A percentile compares a stretch with the other conserved stretches of the same genome.
Evolutionary conservation across 2,113 vertebrate species (phyloP).

Genomic region (Dinomys branickii): DNA sequence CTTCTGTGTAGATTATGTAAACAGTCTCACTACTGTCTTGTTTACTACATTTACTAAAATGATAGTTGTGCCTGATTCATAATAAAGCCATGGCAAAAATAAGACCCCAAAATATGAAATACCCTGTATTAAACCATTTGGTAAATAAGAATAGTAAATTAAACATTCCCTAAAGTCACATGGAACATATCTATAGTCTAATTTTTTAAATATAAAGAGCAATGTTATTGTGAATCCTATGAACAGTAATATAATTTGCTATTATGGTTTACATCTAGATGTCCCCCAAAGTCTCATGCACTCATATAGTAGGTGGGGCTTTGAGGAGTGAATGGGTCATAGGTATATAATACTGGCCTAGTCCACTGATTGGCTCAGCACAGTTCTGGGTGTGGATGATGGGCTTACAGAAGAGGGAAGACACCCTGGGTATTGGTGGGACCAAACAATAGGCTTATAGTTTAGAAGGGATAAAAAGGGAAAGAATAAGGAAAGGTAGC

Average conservation of each 20-base stretch:
- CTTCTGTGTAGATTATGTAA: not conserved
- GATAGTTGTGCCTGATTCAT: not conserved
- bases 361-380: not conserved
- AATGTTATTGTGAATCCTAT: slow-evolving; percentile 44
- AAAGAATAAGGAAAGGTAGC: not conserved
- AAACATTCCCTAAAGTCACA: slow-evolving; percentile 19
- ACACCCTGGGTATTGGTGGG: not conserved
- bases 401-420: not conserved
- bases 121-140: not conserved
- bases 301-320: not conserved
- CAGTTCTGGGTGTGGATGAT: not conserved
- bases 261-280: not conserved
- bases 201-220: slow-evolving; percentile 36
- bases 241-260: not conserved
- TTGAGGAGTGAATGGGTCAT: not conserved
- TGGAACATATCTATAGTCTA: not conserved
- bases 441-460: not conserved
- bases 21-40: not conserved
- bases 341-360: not conserved
- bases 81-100: not conserved
- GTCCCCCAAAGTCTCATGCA: not conserved
- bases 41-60: not conserved
- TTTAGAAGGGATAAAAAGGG: not conserved
- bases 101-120: not conserved
- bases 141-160: slow-evolving; percentile 29